Evolutionary conservation across 2,113 vertebrate genomes (phyloP), one percentile per base, ranked within the genome.

Genomic region (Recurvirostra avosetta): DNA sequence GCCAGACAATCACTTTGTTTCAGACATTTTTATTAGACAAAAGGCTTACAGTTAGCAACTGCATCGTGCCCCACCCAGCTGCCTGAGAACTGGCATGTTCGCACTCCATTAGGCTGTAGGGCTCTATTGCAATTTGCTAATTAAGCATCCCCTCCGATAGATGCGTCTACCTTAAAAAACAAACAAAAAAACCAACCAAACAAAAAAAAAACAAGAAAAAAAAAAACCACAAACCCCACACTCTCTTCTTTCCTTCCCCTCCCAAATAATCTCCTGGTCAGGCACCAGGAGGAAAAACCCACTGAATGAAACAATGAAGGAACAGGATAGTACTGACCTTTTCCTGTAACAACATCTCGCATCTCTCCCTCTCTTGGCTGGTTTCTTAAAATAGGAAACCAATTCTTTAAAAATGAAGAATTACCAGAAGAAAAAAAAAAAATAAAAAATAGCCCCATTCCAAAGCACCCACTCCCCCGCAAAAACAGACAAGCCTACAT

Each of bases 21-120:
- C 65, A 71, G 94, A 91, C 90, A 68, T 92, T 97, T 85, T 90
- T 38, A 95, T 75, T 82, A 97, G 94, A 98, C 86, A 96, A 97
- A 97, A 96, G 96, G 88, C 92, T 83, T 93, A 77, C 92, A 77
- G 94, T 97, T 68, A 89, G 87, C 95, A 80, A 78, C 74, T 85
- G 93, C 96, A 97, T 62, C 74, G 91, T 75, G 96, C 84, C 95
- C 97, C 95, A 96, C 96, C 95, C 95, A 76, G 71, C 66, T 70
- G 88, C 43, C 90, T 92, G 83, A 88, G 87, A 93, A 94, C 40
- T 92, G 82, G 81, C 65, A n/a, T 81, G 47, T 76, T 68, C 90
- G 89, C 72, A 85, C 71, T 90, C 91, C 71, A 70, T 90, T 89
- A 92, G 77, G 41, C 89, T 89, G 26, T 59, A 70, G 71, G 63